A percentile compares a stretch with the other conserved stretches of the same genome.
Conservation (phyloP, 2,888 invertebrate species). For the Tiphia femorata region DNA sequence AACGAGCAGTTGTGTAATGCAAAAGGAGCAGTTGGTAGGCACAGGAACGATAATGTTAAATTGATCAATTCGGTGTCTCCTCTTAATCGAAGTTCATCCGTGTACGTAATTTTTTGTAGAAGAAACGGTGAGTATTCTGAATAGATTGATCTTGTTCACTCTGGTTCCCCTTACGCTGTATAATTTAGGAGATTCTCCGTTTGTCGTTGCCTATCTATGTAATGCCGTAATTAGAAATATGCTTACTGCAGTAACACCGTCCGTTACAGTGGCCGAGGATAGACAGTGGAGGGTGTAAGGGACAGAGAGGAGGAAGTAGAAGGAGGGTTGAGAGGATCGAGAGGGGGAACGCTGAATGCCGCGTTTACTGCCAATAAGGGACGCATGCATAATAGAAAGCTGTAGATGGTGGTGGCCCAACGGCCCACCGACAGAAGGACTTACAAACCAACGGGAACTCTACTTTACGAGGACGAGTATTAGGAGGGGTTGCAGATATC, state of each 20-base stretch:
- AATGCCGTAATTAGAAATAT: slow-evolving; percentile 62
- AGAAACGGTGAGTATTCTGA: too few relatives aligned
- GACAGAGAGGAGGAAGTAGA: slow-evolving; percentile 10
- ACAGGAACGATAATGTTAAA: too few relatives aligned
- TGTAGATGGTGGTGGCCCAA: slow-evolving; percentile 42
- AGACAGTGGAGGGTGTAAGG: slow-evolving; percentile 34
- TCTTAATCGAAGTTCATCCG: too few relatives aligned
- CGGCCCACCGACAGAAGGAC: slow-evolving; percentile 54
- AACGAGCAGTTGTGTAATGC: too few relatives aligned
- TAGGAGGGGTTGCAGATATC: slow-evolving; percentile 47
- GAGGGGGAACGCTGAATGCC: too few relatives aligned
- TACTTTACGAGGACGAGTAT: slow-evolving; percentile 58
- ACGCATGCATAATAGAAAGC: slow-evolving; percentile 65
- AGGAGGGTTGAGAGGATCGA: slow-evolving; percentile 47
- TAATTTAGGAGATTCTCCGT: slow-evolving; percentile 51
- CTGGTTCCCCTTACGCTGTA: too few relatives aligned
- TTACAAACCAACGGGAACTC: slow-evolving; percentile 57
- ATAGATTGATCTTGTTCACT: too few relatives aligned
- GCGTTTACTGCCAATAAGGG: slow-evolving; percentile 65
- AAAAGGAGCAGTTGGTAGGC: too few relatives aligned
- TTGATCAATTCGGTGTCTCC: too few relatives aligned
- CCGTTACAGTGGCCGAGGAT: slow-evolving; percentile 20
- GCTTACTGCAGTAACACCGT: slow-evolving; percentile 59
- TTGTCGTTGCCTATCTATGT: slow-evolving; percentile 44
- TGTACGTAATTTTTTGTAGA: too few relatives aligned